phyloP scores from a whole-genome alignment of 2,113 vertebrate genomes.

The Crypturellus undulatus region DNA sequence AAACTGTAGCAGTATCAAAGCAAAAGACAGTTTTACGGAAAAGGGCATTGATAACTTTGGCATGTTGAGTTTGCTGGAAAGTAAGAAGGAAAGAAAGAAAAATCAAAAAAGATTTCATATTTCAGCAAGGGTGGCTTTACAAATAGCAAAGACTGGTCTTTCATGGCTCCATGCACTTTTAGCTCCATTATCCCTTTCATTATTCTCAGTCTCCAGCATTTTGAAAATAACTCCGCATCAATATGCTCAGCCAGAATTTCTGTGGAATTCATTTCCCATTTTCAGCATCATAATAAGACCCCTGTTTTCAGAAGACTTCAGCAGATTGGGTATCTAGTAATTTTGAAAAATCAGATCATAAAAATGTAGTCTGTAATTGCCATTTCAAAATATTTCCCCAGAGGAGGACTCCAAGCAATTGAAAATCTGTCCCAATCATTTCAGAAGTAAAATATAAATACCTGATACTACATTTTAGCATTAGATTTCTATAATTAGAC shows the following conservation, averaged over 20 bases:
- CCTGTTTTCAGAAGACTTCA: constrained; percentile 17
- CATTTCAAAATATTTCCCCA: constrained; percentile 5
- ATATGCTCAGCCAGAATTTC: background rate
- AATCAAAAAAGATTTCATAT: background rate
- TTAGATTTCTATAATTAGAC: background rate
- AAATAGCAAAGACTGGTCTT: background rate
- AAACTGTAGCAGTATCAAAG: constrained; percentile 33
- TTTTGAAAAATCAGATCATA: constrained; percentile 23
- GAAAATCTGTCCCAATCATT: background rate
- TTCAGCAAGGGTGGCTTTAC: background rate
- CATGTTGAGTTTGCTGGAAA: constrained; percentile 9
- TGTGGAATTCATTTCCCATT: background rate
- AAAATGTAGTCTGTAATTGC: background rate
- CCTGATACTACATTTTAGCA: background rate
- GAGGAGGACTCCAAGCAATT: background rate
- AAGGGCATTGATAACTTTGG: constrained; percentile 35
- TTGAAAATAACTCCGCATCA: background rate
- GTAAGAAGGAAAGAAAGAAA: background rate
- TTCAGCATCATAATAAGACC: background rate
- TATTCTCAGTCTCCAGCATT: background rate
- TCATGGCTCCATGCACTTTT: background rate
- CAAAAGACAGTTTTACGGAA: constrained; percentile 29
- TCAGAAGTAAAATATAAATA: background rate
- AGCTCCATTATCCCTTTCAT: background rate
- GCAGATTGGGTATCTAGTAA: background rate